These are phyloP conservation scores for Agelastica alni DNA, from an alignment of 2,888 invertebrate genomes.

Conservation along the genomic window DNA sequence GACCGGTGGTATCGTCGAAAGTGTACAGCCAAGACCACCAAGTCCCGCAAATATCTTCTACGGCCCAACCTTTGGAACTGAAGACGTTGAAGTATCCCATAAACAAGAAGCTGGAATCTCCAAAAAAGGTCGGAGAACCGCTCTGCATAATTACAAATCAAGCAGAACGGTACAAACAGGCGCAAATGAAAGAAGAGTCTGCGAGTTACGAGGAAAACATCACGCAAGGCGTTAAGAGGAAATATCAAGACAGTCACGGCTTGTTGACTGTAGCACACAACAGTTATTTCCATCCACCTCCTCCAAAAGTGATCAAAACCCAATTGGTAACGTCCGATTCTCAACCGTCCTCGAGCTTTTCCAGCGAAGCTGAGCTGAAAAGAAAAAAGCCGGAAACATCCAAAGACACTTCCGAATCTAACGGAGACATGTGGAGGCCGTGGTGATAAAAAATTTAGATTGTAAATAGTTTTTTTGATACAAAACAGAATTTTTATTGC, in stretches of 20 bases:
- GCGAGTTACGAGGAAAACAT: conserved; percentile 50
- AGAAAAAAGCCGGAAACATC: conserved; percentile 17
- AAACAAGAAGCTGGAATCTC: conserved; percentile 38
- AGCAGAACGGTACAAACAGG: conserved; percentile 51
- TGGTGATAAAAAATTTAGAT: conserved; percentile 46
- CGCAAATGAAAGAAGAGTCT: conserved; percentile 50
- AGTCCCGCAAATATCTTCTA: conserved; percentile 47
- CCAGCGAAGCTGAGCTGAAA: conserved; percentile 1
- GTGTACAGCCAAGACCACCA: conserved; percentile 42
- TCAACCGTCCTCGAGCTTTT: conserved; percentile 15
- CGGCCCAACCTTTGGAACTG: conserved; percentile 43
- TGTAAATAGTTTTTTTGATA: too few species aligned
- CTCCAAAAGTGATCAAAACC: conserved; percentile 40
- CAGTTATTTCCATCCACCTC: conserved; percentile 31
- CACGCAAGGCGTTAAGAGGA: conserved; percentile 46
- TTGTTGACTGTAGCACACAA: conserved; percentile 39
- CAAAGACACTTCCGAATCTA: conserved; percentile 34
- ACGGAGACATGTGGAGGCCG: conserved; percentile 55
- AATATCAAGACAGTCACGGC: conserved; percentile 38
- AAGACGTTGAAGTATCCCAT: conserved; percentile 52
- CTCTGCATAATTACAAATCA: conserved; percentile 54
- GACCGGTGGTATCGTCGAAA: conserved; percentile 45
- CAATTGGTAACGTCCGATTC: conserved; percentile 25
- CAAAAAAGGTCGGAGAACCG: conserved; percentile 48
- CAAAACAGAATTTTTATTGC: too few species aligned